phyloP scores from a whole-genome alignment of 2,888 invertebrate genomes.

The Anodontia alba region DNA sequence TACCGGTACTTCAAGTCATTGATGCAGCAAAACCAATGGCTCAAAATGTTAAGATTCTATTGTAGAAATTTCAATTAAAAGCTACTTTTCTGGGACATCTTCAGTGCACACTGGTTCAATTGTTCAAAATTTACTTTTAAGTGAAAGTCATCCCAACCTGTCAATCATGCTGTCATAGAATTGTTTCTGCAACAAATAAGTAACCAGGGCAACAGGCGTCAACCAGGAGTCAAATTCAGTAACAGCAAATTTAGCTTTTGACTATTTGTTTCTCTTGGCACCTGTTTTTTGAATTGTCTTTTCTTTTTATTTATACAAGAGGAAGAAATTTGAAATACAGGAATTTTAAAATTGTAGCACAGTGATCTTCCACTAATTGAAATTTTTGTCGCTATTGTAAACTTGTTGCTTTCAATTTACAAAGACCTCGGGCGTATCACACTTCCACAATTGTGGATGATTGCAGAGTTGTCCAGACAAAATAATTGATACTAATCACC shows the following conservation, averaged over 20 bases:
- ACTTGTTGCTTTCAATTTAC: slow-evolving; percentile 23
- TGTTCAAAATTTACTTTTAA: background rate
- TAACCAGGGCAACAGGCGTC: slow-evolving; percentile 47
- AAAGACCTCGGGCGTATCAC: slow-evolving; percentile 3
- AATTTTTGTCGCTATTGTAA: slow-evolving; percentile 15
- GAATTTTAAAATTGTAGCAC: slow-evolving; percentile 7
- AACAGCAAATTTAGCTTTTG: slow-evolving; percentile 27
- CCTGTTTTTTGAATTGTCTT: slow-evolving; percentile 16
- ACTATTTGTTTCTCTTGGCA: slow-evolving; percentile 34
- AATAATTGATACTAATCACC: slow-evolving; percentile 18
- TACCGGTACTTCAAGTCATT: no score
- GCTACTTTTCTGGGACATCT: slow-evolving; percentile 44
- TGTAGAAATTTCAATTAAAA: slow-evolving; percentile 44
- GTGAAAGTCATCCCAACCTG: slow-evolving; percentile 26
- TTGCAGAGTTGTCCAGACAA: background rate
- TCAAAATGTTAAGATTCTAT: background rate
- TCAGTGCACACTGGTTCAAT: background rate
- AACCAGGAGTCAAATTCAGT: slow-evolving; percentile 45
- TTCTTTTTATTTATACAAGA: slow-evolving; percentile 37
- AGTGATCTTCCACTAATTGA: background rate
- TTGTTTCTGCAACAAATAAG: slow-evolving; percentile 25
- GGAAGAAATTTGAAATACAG: slow-evolving; percentile 8
- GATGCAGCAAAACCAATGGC: no score
- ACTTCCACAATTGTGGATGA: background rate
- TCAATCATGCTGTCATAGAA: slow-evolving; percentile 9